These are phyloP conservation scores for Meandrina meandrites DNA, from an alignment of 92 coral and sea anemone genomes.

Conservation along the genomic window DNA sequence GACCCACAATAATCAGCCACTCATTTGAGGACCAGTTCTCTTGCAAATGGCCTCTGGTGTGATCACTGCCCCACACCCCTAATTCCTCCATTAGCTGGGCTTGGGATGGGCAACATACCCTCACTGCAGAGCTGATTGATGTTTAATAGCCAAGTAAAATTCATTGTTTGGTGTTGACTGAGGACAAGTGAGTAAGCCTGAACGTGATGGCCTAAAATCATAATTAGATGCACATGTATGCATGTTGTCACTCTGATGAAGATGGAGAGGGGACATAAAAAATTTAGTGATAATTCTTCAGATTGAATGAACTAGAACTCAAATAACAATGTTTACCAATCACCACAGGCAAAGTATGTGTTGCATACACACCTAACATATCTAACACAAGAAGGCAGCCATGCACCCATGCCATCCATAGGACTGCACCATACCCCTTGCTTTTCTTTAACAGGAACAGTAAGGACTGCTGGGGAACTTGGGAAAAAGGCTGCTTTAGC, in stretches of 20 bases:
- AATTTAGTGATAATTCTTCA: too few species aligned
- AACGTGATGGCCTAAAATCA: neutral
- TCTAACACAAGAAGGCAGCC: constrained; percentile 97
- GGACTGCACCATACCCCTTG: constrained; percentile 72
- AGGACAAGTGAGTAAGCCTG: neutral
- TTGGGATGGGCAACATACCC: neutral
- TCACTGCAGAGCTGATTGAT: neutral
- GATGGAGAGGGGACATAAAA: too few species aligned
- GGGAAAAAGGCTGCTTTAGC: constrained; percentile 89
- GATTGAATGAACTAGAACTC: too few species aligned
- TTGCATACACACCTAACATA: constrained; percentile 68
- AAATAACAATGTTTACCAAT: too few species aligned
- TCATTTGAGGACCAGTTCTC: neutral
- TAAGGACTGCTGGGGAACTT: constrained; percentile 48
- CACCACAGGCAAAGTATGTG: too few species aligned
- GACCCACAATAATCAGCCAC: too few species aligned
- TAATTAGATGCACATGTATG: neutral
- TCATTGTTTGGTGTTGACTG: neutral
- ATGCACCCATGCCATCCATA: constrained; percentile 86
- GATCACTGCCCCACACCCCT: neutral
- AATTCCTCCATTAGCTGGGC: neutral
- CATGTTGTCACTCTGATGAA: too few species aligned
- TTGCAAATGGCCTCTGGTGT: neutral
- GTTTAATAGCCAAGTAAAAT: neutral
- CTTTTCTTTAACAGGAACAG: constrained; percentile 43